Evolutionary conservation across 2,797 vertebrate genomes (phyloP).

Genomic region (Sitta carolinensis): DNA sequence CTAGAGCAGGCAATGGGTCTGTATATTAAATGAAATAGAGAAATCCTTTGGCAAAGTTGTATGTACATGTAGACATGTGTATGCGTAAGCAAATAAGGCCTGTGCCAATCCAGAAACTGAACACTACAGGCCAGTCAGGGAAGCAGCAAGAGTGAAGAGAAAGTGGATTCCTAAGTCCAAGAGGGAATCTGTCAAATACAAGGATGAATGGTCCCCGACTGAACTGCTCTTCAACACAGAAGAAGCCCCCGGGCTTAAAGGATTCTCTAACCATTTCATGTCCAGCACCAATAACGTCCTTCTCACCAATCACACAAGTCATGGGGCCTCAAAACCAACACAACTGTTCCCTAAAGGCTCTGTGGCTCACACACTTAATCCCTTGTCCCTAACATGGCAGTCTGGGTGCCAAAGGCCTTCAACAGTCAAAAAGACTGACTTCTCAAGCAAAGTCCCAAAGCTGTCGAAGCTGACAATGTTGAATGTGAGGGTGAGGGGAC

Average conservation of each 20-base stretch:
- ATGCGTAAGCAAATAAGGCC: not conserved
- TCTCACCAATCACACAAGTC: not conserved
- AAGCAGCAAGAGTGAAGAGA: not conserved
- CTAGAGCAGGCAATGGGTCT: not conserved
- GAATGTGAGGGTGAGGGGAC: too few species aligned
- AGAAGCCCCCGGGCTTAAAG: not conserved
- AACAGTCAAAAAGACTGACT: accelerated
- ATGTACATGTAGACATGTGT: too few species aligned
- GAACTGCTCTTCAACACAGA: not conserved
- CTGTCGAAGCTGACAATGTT: too few species aligned
- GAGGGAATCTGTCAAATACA: not conserved
- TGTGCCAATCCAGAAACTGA: not conserved
- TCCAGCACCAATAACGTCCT: not conserved
- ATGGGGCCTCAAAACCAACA: not conserved
- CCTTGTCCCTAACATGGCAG: not conserved
- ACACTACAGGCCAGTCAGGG: not conserved
- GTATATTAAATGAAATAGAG: not conserved
- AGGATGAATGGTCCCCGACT: not conserved
- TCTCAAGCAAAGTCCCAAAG: not conserved
- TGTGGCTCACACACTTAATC: not conserved
- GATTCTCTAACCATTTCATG: not conserved
- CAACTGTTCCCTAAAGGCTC: not conserved
- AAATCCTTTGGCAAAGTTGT: not conserved
- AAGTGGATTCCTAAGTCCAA: not conserved
- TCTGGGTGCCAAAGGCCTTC: not conserved